Conservation (phyloP, 2,888 invertebrate genomes). For the Cepaea hortensis region DNA sequence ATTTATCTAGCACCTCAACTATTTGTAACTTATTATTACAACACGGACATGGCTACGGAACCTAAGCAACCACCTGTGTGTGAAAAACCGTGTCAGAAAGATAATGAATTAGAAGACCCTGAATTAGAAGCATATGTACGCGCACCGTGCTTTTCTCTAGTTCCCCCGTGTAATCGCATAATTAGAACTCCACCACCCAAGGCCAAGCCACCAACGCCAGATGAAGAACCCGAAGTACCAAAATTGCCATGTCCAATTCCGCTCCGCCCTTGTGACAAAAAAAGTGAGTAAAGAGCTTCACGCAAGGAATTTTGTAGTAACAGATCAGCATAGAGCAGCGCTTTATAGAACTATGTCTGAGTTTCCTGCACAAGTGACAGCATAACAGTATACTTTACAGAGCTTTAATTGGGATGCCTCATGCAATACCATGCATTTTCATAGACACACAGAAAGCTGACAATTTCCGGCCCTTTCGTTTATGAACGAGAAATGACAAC, state of each 20-base stretch:
- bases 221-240: conserved; percentile 30
- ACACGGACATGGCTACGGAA: neutral
- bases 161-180: conserved; percentile 15
- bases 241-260: conserved; percentile 3
- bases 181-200: too few species aligned
- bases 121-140: conserved; percentile 15
- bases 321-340: neutral
- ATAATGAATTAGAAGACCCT: neutral
- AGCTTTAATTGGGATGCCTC: too few species aligned
- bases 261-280: neutral
- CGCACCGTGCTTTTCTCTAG: conserved; percentile 25
- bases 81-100: neutral
- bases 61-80: neutral
- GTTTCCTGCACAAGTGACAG: too few species aligned
- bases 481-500: too few species aligned
- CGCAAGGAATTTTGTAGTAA: neutral
- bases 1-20: too few species aligned
- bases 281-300: neutral
- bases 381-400: too few species aligned
- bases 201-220: conserved; percentile 16
- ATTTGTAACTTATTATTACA: neutral
- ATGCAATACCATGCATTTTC: too few species aligned
- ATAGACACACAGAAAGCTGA: too few species aligned
- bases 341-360: neutral
- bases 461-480: too few species aligned